phyloP scores from a whole-genome alignment of 35 echinoderm and acorn worm species.

The Heliocidaris erythrogramma region DNA sequence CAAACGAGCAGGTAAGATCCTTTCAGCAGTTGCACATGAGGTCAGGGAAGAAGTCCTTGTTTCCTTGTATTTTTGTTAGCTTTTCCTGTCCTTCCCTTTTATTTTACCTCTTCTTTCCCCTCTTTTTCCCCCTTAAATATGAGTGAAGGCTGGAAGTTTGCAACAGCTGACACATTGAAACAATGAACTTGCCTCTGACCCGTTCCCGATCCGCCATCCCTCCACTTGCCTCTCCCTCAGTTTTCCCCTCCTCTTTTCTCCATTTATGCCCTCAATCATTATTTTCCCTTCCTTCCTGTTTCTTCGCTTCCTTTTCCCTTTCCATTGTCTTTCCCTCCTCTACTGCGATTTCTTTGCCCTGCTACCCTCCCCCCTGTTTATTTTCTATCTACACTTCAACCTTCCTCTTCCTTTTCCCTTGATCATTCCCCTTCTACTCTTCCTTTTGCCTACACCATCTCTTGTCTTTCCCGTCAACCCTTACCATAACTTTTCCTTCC shows the following conservation, averaged over 20 bases:
- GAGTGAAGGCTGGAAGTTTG: too few species aligned
- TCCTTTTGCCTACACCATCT: not conserved
- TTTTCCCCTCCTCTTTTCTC: too few species aligned
- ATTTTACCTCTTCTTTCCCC: not conserved
- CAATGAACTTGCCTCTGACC: too few species aligned
- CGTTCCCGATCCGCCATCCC: too few species aligned
- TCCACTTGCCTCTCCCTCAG: too few species aligned
- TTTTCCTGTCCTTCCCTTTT: too few species aligned
- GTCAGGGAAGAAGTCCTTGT: too few species aligned
- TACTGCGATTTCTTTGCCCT: not conserved
- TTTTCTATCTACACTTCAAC: not conserved
- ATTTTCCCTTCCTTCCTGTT: not conserved
- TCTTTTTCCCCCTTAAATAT: not conserved
- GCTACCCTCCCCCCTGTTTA: not conserved
- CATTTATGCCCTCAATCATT: too few species aligned
- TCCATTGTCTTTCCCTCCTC: not conserved
- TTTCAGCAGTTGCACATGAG: not conserved
- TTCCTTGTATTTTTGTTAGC: too few species aligned
- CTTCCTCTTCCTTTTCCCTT: not conserved
- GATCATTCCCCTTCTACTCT: not conserved
- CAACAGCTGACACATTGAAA: too few species aligned
- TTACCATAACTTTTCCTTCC: not conserved
- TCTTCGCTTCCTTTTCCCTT: not conserved
- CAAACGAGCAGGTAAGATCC: constrained; percentile 94
- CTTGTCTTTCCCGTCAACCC: not conserved